Conservation (phyloP, 2,888 invertebrate species). For the Meiosimyza decipiens region DNA sequence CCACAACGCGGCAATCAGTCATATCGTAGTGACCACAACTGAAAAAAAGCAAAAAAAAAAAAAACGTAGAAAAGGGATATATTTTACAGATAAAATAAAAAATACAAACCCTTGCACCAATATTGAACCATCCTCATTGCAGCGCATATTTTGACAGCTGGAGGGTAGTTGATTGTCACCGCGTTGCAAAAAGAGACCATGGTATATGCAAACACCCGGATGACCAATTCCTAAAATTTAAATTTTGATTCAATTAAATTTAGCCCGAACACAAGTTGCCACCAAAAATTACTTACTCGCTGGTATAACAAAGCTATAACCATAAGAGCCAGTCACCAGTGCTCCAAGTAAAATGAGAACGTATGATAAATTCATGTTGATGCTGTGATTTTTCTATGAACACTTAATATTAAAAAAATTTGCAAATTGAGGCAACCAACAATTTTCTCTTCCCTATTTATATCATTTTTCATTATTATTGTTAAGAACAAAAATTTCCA, state of each 20-base stretch:
- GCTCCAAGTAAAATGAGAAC: conserved; percentile 10
- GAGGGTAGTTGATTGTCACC: conserved; percentile 48
- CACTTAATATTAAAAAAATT: no score
- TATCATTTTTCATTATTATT: neutral
- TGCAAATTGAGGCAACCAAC: neutral
- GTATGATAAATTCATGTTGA: conserved; percentile 39
- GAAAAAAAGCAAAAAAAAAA: neutral
- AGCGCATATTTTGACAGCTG: conserved; percentile 49
- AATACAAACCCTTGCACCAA: conserved; percentile 49
- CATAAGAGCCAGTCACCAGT: conserved; percentile 27
- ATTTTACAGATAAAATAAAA: neutral
- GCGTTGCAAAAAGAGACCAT: conserved; percentile 46
- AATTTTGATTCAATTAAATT: conserved; percentile 1
- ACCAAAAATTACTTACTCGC: conserved; percentile 40
- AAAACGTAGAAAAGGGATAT: neutral
- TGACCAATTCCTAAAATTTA: conserved; percentile 40
- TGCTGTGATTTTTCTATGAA: no score
- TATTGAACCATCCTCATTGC: conserved; percentile 51
- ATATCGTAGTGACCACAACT: conserved; percentile 49
- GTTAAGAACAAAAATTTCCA: neutral
- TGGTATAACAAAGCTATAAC: conserved; percentile 46
- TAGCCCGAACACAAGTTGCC: neutral
- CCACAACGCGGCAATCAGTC: conserved; percentile 45
- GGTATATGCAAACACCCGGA: conserved; percentile 49
- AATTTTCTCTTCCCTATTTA: neutral